These are phyloP conservation scores for Eira barbara DNA, from an alignment of 2,113 vertebrate genomes.

Conservation along the genomic window DNA sequence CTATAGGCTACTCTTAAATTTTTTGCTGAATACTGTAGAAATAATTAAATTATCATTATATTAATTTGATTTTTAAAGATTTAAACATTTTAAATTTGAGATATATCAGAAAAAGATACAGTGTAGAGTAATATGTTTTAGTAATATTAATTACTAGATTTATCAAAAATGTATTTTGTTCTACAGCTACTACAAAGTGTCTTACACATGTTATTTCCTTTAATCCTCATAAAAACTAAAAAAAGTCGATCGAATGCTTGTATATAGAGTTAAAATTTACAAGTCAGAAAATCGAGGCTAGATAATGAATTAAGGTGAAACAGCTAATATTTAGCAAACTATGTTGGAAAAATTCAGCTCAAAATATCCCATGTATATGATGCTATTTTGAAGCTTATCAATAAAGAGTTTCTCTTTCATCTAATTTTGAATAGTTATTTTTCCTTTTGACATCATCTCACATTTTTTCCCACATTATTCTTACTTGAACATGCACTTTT, in stretches of 20 bases:
- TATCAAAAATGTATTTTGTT: neutral
- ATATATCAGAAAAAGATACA: neutral
- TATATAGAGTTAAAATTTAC: neutral
- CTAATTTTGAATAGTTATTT: neutral
- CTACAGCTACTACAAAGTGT: neutral
- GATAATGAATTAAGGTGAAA: neutral
- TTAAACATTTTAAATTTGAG: neutral
- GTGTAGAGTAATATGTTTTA: neutral
- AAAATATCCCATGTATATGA: neutral
- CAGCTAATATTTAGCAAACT: neutral
- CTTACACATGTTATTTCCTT: neutral
- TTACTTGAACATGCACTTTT: neutral
- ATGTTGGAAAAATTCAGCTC: neutral
- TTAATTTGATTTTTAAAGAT: neutral
- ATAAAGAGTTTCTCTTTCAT: neutral
- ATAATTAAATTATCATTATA: neutral
- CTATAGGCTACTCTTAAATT: neutral
- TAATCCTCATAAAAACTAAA: neutral
- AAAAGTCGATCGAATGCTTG: neutral
- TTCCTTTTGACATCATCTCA: neutral
- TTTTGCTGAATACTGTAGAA: neutral
- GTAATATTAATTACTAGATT: neutral
- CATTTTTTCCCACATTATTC: neutral
- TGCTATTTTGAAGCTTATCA: rapidly evolving
- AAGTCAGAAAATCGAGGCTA: neutral